These are phyloP conservation scores for Agonopterix arenella DNA, from an alignment of 2,888 invertebrate species.

Conservation along the genomic window DNA sequence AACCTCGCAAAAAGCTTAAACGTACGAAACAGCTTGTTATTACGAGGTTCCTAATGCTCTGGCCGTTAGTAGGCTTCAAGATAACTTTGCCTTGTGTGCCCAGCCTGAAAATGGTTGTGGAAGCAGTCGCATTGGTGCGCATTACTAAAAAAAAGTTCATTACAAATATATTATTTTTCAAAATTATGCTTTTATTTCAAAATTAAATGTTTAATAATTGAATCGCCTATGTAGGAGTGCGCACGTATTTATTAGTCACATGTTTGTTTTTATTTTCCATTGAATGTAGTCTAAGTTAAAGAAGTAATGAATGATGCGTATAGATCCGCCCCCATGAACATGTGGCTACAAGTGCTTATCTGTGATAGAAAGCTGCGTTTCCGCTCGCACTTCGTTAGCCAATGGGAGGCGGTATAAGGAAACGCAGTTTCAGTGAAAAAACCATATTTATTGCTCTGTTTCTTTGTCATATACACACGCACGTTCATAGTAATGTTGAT, in stretches of 20 bases:
- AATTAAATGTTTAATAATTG: no score
- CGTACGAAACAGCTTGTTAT: no score
- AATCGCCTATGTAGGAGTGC: conserved; percentile 44
- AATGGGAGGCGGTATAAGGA: conserved; percentile 33
- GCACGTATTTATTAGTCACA: conserved; percentile 71
- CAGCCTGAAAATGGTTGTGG: no score
- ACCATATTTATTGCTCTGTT: conserved; percentile 43
- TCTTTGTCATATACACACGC: conserved; percentile 9
- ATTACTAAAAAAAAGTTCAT: no score
- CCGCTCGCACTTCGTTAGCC: conserved; percentile 53
- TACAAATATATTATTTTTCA: no score
- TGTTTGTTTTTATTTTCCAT: conserved; percentile 58
- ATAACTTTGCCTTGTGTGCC: no score
- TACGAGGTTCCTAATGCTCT: no score
- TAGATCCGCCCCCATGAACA: conserved; percentile 57
- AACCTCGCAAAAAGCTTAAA: no score
- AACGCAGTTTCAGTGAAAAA: conserved; percentile 48
- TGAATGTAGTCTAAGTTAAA: conserved; percentile 28
- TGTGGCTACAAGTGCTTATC: conserved; percentile 68
- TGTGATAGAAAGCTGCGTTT: conserved; percentile 54
- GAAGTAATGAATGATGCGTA: conserved; percentile 10
- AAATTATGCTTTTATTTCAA: no score
- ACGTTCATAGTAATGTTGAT: conserved; percentile 1
- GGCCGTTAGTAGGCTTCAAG: no score
- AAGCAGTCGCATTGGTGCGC: no score